Evolutionary conservation across 2,888 invertebrate genomes (phyloP).

Genomic region (Nephrotoma guestfalica): DNA sequence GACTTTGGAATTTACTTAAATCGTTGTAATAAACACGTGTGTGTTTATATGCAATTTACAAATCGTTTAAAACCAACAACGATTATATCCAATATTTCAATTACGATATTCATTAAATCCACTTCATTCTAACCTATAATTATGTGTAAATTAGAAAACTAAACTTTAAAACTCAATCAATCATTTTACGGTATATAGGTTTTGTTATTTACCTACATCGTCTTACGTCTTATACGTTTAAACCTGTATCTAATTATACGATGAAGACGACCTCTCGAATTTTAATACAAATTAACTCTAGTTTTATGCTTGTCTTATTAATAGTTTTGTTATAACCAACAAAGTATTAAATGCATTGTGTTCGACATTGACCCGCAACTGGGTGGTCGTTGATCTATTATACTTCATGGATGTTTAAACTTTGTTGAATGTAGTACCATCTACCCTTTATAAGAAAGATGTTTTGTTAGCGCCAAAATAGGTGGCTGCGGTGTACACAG

Average conservation of each 20-base stretch:
- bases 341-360: not conserved
- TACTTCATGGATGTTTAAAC: not conserved
- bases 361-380: not conserved
- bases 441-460: too few relatives aligned
- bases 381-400: not conserved
- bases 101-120: not conserved
- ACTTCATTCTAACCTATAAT: not conserved
- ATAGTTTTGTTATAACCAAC: not conserved
- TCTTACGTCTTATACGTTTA: not conserved
- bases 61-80: not conserved
- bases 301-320: not conserved
- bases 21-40: not conserved
- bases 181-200: not conserved
- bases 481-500: too few relatives aligned
- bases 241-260: not conserved
- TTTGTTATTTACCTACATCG: not conserved
- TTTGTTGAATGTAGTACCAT: too few relatives aligned
- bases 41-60: not conserved
- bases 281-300: not conserved
- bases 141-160: not conserved
- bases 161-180: not conserved
- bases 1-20: not conserved
- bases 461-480: too few relatives aligned
- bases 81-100: not conserved
- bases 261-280: not conserved